phyloP scores from a whole-genome alignment of 2,113 vertebrate genomes.

The Tangachromis dhanisi region DNA sequence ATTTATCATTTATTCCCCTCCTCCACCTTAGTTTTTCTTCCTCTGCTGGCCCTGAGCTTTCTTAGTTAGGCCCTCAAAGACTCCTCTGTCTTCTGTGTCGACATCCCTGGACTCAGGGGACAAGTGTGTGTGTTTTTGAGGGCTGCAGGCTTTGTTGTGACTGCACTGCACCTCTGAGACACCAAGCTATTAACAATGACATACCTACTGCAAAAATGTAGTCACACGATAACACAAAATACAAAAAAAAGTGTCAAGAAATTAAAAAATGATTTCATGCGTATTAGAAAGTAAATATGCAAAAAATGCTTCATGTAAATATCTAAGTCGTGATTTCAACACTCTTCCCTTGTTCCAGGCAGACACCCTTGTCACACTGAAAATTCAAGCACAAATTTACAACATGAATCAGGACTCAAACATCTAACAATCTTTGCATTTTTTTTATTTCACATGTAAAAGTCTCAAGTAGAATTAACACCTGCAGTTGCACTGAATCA shows the following conservation, averaged over 20 bases:
- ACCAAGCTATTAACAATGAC: not conserved
- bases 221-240: not conserved
- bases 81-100: constrained; percentile 22
- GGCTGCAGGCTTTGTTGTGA: constrained; percentile 35
- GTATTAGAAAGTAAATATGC: not conserved
- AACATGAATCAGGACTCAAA: not conserved
- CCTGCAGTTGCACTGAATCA: not conserved
- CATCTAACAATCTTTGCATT: not conserved
- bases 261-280: not conserved
- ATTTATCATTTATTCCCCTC: constrained; percentile 49
- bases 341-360: not conserved
- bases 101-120: constrained; percentile 35
- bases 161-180: constrained; percentile 9
- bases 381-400: not conserved
- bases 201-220: not conserved
- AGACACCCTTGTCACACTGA: not conserved
- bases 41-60: constrained; percentile 31
- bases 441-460: not conserved
- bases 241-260: not conserved
- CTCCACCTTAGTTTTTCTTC: constrained; percentile 11
- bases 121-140: constrained; percentile 17
- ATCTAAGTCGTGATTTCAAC: not conserved
- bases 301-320: not conserved
- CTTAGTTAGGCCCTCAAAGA: constrained; percentile 45
- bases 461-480: constrained; percentile 5